Evolutionary conservation across 2,113 vertebrate genomes (phyloP), one percentile per base, ranked within the genome.

Genomic region (Probosciger aterrimus): DNA sequence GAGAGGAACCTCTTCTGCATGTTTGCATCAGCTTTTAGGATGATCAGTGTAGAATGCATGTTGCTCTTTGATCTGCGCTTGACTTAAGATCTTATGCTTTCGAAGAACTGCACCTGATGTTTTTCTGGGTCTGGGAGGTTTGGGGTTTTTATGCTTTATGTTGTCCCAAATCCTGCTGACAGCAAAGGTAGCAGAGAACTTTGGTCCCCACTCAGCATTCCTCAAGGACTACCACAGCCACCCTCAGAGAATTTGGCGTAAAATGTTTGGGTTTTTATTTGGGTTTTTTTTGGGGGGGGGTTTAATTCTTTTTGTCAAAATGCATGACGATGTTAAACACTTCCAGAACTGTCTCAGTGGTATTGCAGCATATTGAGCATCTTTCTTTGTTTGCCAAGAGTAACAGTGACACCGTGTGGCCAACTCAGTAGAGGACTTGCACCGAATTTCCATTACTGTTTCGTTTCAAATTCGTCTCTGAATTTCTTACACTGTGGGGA

Each of bases 321-420:
- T 33, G 35, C 7, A 6, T 17, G 16, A 18, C n/a, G 20, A 14
- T 37, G 39, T 69, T 65, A 27, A 77, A 59, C 23, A 11, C 10
- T 71, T 46, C 7, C 85, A 70, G 35, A 23, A 24, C 49, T 13
- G 6, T 31, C 39, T 44, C 68, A 2, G 53, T 33, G 22, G 11
- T 33, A 17, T 16, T 41, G 67, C 52, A 24, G 65, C 33, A 6
- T 43, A 3, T 1, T 7, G 25, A 70, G 55, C 63, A 4, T 17
- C 43, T 16, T 84, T 16, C 65, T 33, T 60, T 33, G 0, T 30
- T 87, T 90, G 57, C 79, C 75, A 57, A n/a, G 92, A 65, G 79
- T 44, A 94, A 85, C 57, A 88, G 85, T 93, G 96, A 90, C 95
- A 90, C 63, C 93, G 39, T 85, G 90, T 93, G 96, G 92, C 65